Conservation (phyloP, 1,140 invertebrate genomes). For the Drosophila ohnishii region DNA sequence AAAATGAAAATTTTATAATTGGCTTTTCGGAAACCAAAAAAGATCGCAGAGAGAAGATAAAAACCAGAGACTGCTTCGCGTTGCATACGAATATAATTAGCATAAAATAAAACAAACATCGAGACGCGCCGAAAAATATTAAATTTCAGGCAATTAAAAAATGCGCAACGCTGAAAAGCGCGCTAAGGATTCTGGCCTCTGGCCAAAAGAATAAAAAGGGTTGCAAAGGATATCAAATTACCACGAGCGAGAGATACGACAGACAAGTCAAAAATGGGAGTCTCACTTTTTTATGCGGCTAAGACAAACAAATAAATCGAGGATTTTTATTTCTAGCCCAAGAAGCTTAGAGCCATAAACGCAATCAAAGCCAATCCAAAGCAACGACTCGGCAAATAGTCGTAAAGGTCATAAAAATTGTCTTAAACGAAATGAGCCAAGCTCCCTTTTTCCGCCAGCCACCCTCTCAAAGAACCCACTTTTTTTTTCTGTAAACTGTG, state of each 20-base stretch:
- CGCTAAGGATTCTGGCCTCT: slow-evolving; percentile 49
- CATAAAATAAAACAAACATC: slow-evolving; percentile 64
- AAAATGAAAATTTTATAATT: slow-evolving; percentile 79
- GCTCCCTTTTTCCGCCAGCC: slow-evolving; percentile 2
- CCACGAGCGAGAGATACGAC: slow-evolving; percentile 8
- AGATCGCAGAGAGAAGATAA: slow-evolving; percentile 22
- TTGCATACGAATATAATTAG: slow-evolving; percentile 76
- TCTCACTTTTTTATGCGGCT: slow-evolving; percentile 56
- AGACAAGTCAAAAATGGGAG: slow-evolving; percentile 11
- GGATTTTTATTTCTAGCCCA: slow-evolving; percentile 54
- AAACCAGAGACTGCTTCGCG: slow-evolving; percentile 43
- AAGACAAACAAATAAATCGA: slow-evolving; percentile 75
- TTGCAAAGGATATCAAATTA: slow-evolving; percentile 63
- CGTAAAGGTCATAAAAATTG: slow-evolving; percentile 79
- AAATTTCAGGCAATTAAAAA: slow-evolving; percentile 80
- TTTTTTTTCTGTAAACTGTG: slow-evolving; percentile 68
- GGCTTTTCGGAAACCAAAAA: slow-evolving; percentile 61
- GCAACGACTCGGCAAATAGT: slow-evolving; percentile 67
- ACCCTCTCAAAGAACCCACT: too few relatives aligned
- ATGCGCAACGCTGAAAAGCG: slow-evolving; percentile 57
- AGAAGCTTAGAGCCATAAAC: slow-evolving; percentile 58
- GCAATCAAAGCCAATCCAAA: slow-evolving; percentile 67
- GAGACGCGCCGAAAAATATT: slow-evolving; percentile 61
- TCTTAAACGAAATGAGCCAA: slow-evolving; percentile 61
- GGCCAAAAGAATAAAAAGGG: slow-evolving; percentile 36